phyloP scores from a whole-genome alignment of 2,113 vertebrate genomes.

The Hemiprocne comata region DNA sequence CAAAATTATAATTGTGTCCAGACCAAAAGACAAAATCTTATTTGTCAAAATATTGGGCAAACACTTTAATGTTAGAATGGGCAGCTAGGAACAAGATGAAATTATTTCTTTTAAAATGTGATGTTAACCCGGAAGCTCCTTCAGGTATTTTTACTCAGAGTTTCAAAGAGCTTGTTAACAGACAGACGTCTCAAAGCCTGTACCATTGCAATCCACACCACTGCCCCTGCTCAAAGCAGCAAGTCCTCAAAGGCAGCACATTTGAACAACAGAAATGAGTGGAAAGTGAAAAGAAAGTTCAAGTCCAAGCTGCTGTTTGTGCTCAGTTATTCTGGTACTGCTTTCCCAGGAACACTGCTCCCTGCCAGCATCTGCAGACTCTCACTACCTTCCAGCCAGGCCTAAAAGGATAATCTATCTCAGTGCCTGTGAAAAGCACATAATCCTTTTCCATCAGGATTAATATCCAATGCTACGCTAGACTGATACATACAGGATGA shows the following conservation, averaged over 20 bases:
- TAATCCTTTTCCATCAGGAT: slow-evolving; percentile 64
- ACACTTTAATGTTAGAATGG: neutral
- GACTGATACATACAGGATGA: slow-evolving; percentile 30
- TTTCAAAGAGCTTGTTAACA: slow-evolving; percentile 2
- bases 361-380: neutral
- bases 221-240: neutral
- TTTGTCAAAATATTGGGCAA: neutral
- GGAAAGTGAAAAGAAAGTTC: neutral
- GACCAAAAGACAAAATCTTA: neutral
- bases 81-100: neutral
- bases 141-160: neutral
- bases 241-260: neutral
- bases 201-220: neutral
- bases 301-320: neutral
- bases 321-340: neutral
- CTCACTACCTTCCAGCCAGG: neutral
- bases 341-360: neutral
- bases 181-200: neutral
- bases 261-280: neutral
- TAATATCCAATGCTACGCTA: slow-evolving; percentile 38
- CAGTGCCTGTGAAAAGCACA: slow-evolving; percentile 51
- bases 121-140: neutral
- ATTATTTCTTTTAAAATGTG: neutral
- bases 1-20: neutral
- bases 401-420: slow-evolving; percentile 32